Evolutionary conservation across 2,797 vertebrate genomes (phyloP).

Genomic region (Megalops cyprinoides): DNA sequence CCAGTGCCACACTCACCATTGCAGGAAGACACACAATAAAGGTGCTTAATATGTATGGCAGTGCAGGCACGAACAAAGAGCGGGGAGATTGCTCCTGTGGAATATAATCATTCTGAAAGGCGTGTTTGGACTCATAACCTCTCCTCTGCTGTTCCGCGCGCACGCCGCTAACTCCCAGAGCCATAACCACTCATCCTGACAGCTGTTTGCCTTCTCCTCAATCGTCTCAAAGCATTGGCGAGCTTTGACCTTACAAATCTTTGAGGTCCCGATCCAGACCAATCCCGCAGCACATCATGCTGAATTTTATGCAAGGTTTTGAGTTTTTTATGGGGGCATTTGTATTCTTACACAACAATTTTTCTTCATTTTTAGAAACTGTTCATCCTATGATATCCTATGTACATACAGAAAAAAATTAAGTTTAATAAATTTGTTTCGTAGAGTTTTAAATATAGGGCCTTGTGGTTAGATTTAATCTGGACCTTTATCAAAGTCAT

Average conservation of each 20-base stretch:
- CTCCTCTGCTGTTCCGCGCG: not conserved
- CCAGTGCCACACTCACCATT: not conserved
- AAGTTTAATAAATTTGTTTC: too few species aligned
- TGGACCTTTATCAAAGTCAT: too few species aligned
- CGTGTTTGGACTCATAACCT: constrained; percentile 15
- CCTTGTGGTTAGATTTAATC: too few species aligned
- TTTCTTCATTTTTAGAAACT: not conserved
- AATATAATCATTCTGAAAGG: constrained; percentile 18
- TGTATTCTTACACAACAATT: not conserved
- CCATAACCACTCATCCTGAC: not conserved
- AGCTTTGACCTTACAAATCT: not conserved
- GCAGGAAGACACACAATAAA: constrained; percentile 7
- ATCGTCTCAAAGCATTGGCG: not conserved
- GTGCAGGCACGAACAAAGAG: not conserved
- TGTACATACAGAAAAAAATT: too few species aligned
- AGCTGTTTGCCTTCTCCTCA: constrained; percentile 3
- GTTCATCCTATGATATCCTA: too few species aligned
- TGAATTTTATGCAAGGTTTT: not conserved
- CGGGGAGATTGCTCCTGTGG: constrained; percentile 18
- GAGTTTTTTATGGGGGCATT: not conserved
- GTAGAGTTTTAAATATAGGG: too few species aligned
- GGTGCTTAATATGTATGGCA: constrained; percentile 14
- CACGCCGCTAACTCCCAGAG: not conserved
- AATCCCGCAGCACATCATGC: not conserved
- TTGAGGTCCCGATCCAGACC: not conserved